Evolutionary conservation across 2,888 invertebrate genomes (phyloP), one percentile per base, ranked within the genome.

Genomic region (Halocaridina rubra): DNA sequence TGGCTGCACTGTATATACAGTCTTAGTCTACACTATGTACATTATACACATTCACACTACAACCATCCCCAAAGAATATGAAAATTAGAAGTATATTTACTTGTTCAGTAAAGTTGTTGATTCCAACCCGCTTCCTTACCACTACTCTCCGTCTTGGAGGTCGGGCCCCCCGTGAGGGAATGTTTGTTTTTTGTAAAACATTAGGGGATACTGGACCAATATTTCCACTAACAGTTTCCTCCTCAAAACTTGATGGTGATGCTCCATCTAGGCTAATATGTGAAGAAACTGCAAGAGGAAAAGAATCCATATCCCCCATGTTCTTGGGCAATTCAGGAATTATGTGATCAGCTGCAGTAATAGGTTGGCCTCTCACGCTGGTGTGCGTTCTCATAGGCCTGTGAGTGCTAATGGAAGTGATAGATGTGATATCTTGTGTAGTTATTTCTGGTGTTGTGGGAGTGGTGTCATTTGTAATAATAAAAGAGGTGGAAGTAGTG

Each of bases 61-160:
- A 82, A 61, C 82, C 82, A 77, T 33, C 82, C 77, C 77, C 81
- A 24, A 39, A 64, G 24, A 16, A 71, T 32, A 29, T n/a, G 39
- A 59, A 27, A 59, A 59, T 22, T 3, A 74, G 39, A 74, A 22
- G 67, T 32, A 82, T 82, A 82, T 39, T 82, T 82, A 82, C 82
- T 77, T 82, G 82, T 67, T 27, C 77, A 57, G 77, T 69, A 16
- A 32, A 22, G n/a, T 19, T 71, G 69, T 39, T 46, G 77, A 22
- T 24, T 32, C 27, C 82, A 46, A 57, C 33, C 69, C 75, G 64
- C 82, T 77, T 77, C 72, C 77, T 81, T 32, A 76, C 81, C 32
- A 81, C 67, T 27, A 76, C 59, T 80, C 80, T 71, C 61, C 81
- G 59, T 74, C 39, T 46, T 8, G 57, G 24, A 16, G 72, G 33